These are phyloP conservation scores for Typhlichthys eigenmanni DNA, from an alignment of 2,797 vertebrate genomes.

Conservation along the genomic window DNA sequence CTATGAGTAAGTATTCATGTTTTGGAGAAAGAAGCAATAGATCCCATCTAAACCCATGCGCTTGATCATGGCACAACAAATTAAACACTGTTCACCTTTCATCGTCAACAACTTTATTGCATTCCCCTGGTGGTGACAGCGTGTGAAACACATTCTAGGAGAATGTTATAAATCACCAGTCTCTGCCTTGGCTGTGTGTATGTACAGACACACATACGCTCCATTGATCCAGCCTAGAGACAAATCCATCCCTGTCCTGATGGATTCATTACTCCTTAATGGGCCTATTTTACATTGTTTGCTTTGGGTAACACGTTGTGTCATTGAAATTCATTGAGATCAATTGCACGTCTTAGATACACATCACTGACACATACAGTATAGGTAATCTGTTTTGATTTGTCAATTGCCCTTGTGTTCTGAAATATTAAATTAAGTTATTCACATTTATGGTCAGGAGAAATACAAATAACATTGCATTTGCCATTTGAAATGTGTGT, in stretches of 20 bases:
- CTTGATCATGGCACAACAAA: slow-evolving; percentile 34
- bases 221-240: slow-evolving; percentile 78
- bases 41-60: slow-evolving; percentile 1
- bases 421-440: slow-evolving; percentile 2
- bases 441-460: background rate
- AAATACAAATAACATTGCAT: slow-evolving; percentile 40
- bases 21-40: no score
- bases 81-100: slow-evolving; percentile 50
- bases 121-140: slow-evolving; percentile 45
- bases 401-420: slow-evolving; percentile 21
- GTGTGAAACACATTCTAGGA: slow-evolving; percentile 53
- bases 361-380: slow-evolving; percentile 34
- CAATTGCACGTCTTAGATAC: slow-evolving; percentile 62
- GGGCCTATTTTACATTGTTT: slow-evolving; percentile 85
- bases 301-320: slow-evolving; percentile 75
- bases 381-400: slow-evolving; percentile 60
- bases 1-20: no score
- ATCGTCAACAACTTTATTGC: slow-evolving; percentile 37
- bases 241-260: slow-evolving; percentile 78
- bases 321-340: slow-evolving; percentile 77
- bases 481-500: slow-evolving; percentile 3
- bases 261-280: slow-evolving; percentile 85
- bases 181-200: slow-evolving; percentile 54
- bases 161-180: slow-evolving; percentile 70
- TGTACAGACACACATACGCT: slow-evolving; percentile 2